These are phyloP conservation scores for Rattus norvegicus DNA, from an alignment of 2,113 vertebrate genomes.

Conservation along the genomic window DNA sequence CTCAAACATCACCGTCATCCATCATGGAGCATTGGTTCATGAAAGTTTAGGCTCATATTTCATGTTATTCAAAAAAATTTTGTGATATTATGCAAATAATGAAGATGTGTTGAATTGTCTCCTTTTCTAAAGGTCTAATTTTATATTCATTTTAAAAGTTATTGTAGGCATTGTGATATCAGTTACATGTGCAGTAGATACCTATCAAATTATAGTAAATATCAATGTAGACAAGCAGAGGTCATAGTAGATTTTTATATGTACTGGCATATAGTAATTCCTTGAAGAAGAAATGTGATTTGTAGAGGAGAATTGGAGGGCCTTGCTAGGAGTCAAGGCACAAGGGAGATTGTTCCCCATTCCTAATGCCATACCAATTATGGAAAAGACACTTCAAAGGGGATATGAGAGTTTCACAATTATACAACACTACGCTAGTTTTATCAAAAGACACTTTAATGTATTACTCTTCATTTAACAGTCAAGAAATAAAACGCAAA, in stretches of 20 bases:
- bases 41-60: background rate
- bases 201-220: background rate
- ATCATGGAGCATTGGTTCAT: background rate
- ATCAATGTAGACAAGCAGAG: background rate
- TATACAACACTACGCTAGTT: background rate
- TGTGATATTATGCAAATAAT: background rate
- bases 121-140: background rate
- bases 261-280: background rate
- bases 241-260: background rate
- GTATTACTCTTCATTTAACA: background rate
- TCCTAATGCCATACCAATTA: background rate
- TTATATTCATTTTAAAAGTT: background rate
- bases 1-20: background rate
- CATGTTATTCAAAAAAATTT: background rate
- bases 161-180: background rate
- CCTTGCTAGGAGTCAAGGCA: background rate
- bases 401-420: background rate
- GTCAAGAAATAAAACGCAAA: constrained; percentile 4
- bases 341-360: background rate
- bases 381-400: background rate
- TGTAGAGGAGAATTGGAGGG: background rate
- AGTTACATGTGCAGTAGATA: background rate
- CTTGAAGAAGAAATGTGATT: background rate
- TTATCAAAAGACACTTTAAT: constrained; percentile 6
- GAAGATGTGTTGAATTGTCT: background rate